Base-by-base conservation (phyloP, 2,797 vertebrate species). In the Mus minutoides region DNA sequence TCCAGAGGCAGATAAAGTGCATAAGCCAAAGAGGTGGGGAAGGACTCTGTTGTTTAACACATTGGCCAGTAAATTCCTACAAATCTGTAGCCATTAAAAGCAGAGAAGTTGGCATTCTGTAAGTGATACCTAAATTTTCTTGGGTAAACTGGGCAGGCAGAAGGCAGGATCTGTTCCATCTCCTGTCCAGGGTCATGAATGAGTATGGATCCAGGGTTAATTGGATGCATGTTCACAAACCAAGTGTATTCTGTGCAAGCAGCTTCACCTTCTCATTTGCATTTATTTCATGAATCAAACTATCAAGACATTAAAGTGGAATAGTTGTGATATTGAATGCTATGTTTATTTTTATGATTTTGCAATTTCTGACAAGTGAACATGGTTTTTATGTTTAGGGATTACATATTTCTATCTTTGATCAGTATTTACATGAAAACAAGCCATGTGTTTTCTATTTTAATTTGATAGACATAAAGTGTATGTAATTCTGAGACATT, bases 331-430 rank as follows among this genome's bases (percentile, higher is more conserved):
- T 49, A 64, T 86, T 2, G 49, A 89, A 31, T 37, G 37, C 37
- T 82, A 3, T 19, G 37, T 90, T 89, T 78, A 80, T 62, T 92
- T 87, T 77, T 73, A 77, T 52, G 37, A 7, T 60, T 73, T 29
- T 80, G 2, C 34, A 34, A 76, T 80, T 89, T 92, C 83, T 85
- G 37, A 54, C 14, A 88, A 83, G 13, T 88, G n/a, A 79, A 62
- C 52, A 6, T 92, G 16, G 0, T 49, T 88, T 89, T 83, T 22
- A 31, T 62, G 54, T 62, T 10, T n/a, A 73, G 10, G 37, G 58
- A 80, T 67, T 17, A 17, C 19, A n/a, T 78, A 24, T 64, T 95
- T 90, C 13, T 29, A 56, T 73, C 62, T 67, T 87, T 88, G 71
- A 75, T 26, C 58, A 64, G 16, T 62, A 6, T 62, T 37, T 37